Percentiles rank a stretch among this genome's conserved stretches.
phyloP scores from a whole-genome alignment of 2,113 vertebrate species.

The Globicephala melas region DNA sequence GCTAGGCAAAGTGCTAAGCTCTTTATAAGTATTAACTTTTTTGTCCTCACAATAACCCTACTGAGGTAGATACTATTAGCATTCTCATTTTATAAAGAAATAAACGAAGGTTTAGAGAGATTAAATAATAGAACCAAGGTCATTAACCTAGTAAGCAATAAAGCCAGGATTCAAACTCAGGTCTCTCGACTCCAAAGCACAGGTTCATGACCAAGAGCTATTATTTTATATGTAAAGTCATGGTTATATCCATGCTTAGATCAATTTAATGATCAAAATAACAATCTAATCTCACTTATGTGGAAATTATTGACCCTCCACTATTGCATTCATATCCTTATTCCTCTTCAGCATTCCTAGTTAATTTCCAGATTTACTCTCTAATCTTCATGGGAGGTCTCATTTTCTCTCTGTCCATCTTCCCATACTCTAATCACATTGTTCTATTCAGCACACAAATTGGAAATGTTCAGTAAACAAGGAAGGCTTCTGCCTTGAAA shows the following conservation, averaged over 20 bases:
- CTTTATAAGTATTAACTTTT: constrained; percentile 10
- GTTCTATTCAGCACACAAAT: background rate
- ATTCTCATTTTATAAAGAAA: constrained; percentile 45
- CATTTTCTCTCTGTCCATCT: background rate
- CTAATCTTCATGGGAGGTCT: background rate
- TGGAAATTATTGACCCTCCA: background rate
- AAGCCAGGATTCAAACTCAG: constrained; percentile 29
- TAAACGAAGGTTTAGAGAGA: background rate
- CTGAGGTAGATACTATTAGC: background rate
- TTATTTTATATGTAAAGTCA: background rate
- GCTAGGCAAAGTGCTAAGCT: background rate
- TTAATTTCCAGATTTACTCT: constrained; percentile 22
- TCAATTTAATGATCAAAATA: constrained; percentile 7
- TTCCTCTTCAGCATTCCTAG: background rate
- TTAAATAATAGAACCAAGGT: constrained; percentile 12
- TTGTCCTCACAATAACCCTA: background rate
- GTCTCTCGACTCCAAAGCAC: constrained; percentile 14
- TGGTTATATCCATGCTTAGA: background rate
- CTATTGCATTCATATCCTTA: background rate
- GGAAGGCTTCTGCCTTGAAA: background rate
- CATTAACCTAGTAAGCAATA: background rate
- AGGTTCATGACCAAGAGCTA: background rate
- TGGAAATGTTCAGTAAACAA: constrained; percentile 28
- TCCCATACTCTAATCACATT: background rate
- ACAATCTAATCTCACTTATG: background rate